Percentiles rank a stretch among this genome's conserved stretches.
Conservation (phyloP, 2,797 vertebrate species). For the Cryptoprocta ferox region DNA sequence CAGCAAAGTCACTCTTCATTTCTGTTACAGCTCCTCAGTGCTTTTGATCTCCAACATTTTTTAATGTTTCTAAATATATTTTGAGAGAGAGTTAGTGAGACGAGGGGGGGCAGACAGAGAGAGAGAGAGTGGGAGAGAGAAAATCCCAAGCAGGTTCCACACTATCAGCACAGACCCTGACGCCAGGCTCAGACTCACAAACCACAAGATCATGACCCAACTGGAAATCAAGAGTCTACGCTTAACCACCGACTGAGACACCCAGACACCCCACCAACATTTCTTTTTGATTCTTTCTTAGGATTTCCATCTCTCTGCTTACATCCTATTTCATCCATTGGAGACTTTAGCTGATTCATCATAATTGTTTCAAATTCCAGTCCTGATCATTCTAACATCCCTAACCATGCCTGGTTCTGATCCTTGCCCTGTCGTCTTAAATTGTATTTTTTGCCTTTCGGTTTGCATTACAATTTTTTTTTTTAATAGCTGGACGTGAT, state of each 20-base stretch:
- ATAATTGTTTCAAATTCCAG: background rate
- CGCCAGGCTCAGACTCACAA: fast-evolving
- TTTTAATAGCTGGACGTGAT: background rate
- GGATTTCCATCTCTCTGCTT: background rate
- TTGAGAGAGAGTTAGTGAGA: too few relatives aligned
- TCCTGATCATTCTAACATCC: background rate
- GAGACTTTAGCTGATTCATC: background rate
- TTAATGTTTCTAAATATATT: background rate
- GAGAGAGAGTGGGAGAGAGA: too few relatives aligned
- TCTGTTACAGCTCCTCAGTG: background rate
- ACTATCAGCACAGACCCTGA: too few relatives aligned
- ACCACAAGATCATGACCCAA: too few relatives aligned
- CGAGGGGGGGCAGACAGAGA: too few relatives aligned
- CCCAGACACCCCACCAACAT: too few relatives aligned
- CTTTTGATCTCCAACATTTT: background rate
- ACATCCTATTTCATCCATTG: background rate
- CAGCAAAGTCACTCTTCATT: background rate
- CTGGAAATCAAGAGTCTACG: too few relatives aligned
- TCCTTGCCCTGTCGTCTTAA: background rate
- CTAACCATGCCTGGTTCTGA: background rate
- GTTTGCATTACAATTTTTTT: background rate
- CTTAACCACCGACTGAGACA: too few relatives aligned
- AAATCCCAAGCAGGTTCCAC: too few relatives aligned
- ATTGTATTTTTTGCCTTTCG: background rate
- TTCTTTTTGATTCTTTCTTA: background rate